phyloP scores from a whole-genome alignment of 2,113 vertebrate species.

The Heteronetta atricapilla region DNA sequence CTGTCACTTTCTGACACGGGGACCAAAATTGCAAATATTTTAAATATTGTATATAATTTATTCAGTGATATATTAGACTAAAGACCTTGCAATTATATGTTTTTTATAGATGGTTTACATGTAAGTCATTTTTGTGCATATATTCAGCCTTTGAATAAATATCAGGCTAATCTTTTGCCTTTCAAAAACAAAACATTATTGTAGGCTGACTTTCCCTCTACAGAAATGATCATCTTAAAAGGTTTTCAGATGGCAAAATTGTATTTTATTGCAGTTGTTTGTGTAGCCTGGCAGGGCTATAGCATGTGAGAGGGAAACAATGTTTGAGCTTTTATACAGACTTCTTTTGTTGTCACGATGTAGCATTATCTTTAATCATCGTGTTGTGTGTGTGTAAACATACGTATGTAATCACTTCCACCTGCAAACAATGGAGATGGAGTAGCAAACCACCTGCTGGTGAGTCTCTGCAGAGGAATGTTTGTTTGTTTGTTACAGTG shows the following conservation, averaged over 20 bases:
- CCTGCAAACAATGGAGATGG: constrained; percentile 39
- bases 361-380: constrained; percentile 41
- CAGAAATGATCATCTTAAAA: neutral
- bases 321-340: constrained; percentile 23
- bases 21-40: neutral
- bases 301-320: constrained; percentile 4
- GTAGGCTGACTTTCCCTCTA: neutral
- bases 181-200: constrained; percentile 10
- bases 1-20: neutral
- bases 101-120: neutral
- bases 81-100: neutral
- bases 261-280: neutral
- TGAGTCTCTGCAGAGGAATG: constrained; percentile 24
- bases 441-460: constrained; percentile 57
- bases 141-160: neutral
- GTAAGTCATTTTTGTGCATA: neutral
- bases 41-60: neutral
- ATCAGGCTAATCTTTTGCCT: neutral
- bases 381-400: constrained; percentile 12
- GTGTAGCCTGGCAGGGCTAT: neutral
- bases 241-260: neutral
- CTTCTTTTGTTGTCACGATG: constrained; percentile 51
- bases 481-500: neutral
- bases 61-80: neutral
- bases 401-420: constrained; percentile 20